A percentile compares a stretch with the other conserved stretches of the same genome.
Evolutionary conservation across 2,888 invertebrate species (phyloP).

Genomic region (Adelphocoris suturalis): DNA sequence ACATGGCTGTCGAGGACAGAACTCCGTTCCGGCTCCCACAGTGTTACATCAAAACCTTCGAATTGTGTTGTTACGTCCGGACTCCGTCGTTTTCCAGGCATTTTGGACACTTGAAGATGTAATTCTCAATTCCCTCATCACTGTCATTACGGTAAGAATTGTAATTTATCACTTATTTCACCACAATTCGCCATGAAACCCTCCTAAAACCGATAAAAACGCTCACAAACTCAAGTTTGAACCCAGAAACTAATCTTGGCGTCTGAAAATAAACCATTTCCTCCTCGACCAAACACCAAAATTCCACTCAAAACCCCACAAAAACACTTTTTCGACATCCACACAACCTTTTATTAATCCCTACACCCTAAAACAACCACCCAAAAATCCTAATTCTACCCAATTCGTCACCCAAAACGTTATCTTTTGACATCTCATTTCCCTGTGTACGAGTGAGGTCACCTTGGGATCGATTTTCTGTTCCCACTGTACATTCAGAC

Average conservation of each 20-base stretch:
- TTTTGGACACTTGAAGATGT: constrained; percentile 46
- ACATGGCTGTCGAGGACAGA: constrained; percentile 23
- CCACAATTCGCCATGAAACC: not conserved
- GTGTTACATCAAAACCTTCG: constrained; percentile 42
- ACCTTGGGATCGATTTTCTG: constrained; percentile 31
- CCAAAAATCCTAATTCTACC: too few species aligned
- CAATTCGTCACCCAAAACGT: not conserved
- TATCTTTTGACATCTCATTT: not conserved
- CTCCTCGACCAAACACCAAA: not conserved
- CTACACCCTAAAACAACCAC: not conserved
- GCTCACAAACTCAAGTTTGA: not conserved
- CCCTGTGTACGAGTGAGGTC: not conserved
- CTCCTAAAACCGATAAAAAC: not conserved
- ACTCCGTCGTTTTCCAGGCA: not conserved
- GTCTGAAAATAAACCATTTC: constrained; percentile 11
- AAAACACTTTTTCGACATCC: not conserved
- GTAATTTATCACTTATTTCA: not conserved
- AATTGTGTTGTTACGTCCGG: constrained; percentile 16
- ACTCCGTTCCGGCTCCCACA: not conserved
- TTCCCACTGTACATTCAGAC: not conserved
- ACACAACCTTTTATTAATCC: not conserved
- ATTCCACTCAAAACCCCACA: not conserved
- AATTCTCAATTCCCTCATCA: not conserved
- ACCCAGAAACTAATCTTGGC: not conserved
- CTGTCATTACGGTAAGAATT: not conserved